Evolutionary conservation across 2,797 vertebrate genomes (phyloP).

Genomic region (Cottoperca gobio): DNA sequence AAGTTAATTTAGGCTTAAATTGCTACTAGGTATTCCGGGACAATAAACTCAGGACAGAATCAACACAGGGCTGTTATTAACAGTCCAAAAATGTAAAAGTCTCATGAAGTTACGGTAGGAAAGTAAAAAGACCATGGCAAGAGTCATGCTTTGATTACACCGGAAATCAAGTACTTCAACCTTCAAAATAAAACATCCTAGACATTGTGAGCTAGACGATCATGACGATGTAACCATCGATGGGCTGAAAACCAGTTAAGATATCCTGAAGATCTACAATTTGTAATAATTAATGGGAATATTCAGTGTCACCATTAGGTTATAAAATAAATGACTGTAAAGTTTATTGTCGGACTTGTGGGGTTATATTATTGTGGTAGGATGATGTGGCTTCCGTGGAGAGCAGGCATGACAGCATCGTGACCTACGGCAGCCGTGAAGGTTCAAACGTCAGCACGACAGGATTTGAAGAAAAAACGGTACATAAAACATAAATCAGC

Average conservation of each 20-base stretch:
- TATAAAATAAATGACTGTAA: neutral
- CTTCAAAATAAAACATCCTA: slow-evolving; percentile 52
- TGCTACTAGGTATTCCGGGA: neutral
- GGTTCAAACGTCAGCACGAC: slow-evolving; percentile 10
- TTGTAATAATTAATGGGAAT: fast-evolving
- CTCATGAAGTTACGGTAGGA: neutral
- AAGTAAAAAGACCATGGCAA: neutral
- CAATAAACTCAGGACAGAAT: neutral
- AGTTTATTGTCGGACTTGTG: neutral
- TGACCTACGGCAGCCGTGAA: slow-evolving; percentile 67
- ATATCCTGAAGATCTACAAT: fast-evolving
- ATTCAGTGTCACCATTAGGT: fast-evolving
- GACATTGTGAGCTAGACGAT: fast-evolving
- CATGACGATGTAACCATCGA: fast-evolving
- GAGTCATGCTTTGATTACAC: neutral
- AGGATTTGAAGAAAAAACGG: neutral
- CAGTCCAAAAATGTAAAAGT: neutral
- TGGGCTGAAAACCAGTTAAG: neutral
- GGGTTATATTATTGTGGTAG: slow-evolving; percentile 45
- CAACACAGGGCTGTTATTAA: fast-evolving
- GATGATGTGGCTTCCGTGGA: slow-evolving; percentile 25
- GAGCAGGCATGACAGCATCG: neutral
- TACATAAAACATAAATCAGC: neutral
- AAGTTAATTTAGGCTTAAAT: neutral
- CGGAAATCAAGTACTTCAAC: neutral